phyloP scores from a whole-genome alignment of 2,113 vertebrate species.

The Corvus cornix region DNA sequence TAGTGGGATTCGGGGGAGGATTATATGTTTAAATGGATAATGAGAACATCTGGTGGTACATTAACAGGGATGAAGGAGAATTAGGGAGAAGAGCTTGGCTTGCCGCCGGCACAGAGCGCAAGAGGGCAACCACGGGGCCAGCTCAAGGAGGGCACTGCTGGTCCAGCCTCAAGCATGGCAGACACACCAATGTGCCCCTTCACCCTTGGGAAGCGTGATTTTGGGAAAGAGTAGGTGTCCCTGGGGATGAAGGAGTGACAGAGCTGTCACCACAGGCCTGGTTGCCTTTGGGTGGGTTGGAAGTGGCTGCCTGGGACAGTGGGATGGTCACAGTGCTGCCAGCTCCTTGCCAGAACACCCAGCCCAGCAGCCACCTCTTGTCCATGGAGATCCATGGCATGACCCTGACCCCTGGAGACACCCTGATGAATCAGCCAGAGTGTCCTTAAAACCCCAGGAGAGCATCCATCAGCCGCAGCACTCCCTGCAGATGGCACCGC shows the following conservation, averaged over 20 bases:
- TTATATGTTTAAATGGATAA: constrained; percentile 67
- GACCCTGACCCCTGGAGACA: not conserved
- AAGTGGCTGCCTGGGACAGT: not conserved
- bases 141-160: not conserved
- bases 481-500: not conserved
- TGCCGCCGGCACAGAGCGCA: accelerated
- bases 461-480: not conserved
- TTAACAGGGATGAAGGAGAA: constrained; percentile 56
- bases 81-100: constrained; percentile 38
- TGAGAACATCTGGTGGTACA: constrained; percentile 60
- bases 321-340: accelerated
- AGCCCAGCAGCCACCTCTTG: not conserved
- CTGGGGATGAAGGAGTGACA: not conserved
- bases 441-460: not conserved
- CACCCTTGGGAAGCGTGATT: accelerated
- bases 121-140: not conserved
- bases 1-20: constrained; percentile 42
- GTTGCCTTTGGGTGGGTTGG: accelerated
- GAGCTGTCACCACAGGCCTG: not conserved
- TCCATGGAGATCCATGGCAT: not conserved
- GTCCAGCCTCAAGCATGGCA: not conserved
- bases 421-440: not conserved
- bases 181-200: accelerated
- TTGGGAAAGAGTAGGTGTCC: not conserved
- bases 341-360: not conserved